phyloP scores from a whole-genome alignment of 2,113 vertebrate genomes.

The Grammomys surdaster region DNA sequence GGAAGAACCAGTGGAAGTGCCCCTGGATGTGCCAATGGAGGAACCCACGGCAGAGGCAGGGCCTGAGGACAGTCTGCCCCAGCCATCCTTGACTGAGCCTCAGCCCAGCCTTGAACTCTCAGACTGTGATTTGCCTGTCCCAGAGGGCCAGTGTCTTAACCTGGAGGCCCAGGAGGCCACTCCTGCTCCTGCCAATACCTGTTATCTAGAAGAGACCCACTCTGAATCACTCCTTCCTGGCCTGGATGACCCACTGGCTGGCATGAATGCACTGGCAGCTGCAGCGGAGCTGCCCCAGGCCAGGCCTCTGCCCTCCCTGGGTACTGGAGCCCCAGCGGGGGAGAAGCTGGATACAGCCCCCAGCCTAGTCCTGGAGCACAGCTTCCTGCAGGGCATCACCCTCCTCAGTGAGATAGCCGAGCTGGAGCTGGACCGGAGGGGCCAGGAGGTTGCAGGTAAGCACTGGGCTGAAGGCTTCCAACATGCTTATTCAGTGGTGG shows the following conservation, averaged over 20 bases:
- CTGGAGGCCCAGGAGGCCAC: constrained; percentile 72
- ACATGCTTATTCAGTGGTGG: not conserved
- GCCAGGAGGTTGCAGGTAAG: constrained; percentile 88
- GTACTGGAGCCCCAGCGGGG: constrained; percentile 60
- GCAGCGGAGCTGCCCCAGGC: constrained; percentile 95
- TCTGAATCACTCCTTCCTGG: constrained; percentile 75
- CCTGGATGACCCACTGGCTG: constrained; percentile 93
- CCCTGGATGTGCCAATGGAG: constrained; percentile 26
- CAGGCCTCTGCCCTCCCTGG: constrained; percentile 83
- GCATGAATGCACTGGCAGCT: constrained; percentile 93
- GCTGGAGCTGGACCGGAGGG: constrained; percentile 92
- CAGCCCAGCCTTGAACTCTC: constrained; percentile 80
- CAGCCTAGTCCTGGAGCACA: constrained; percentile 84
- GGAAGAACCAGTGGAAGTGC: constrained; percentile 81
- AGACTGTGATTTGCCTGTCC: not conserved
- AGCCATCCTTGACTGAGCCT: constrained; percentile 8
- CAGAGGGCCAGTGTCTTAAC: constrained; percentile 71
- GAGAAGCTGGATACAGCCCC: constrained; percentile 82
- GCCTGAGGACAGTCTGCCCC: constrained; percentile 50
- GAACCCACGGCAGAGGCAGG: constrained; percentile 36
- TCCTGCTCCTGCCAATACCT: constrained; percentile 73
- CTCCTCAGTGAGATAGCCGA: constrained; percentile 96
- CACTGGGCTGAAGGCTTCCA: accelerated
- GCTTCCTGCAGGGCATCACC: constrained; percentile 95
- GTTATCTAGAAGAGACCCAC: constrained; percentile 78